These are phyloP conservation scores for Thalassoma bifasciatum DNA, from an alignment of 2,113 vertebrate genomes.

Conservation along the genomic window DNA sequence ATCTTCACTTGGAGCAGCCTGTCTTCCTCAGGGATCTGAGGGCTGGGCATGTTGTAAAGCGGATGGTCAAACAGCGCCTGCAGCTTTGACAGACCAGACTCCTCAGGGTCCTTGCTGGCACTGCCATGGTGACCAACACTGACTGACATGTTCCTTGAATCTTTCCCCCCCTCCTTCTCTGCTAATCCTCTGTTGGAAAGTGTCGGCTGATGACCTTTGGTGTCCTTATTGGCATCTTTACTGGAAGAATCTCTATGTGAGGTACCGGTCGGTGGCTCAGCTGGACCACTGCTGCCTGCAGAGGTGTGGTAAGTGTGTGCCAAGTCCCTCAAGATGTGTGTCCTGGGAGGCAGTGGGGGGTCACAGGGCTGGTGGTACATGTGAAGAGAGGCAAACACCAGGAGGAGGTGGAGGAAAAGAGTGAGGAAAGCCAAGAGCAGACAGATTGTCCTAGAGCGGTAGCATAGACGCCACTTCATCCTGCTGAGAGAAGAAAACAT, in stretches of 20 bases:
- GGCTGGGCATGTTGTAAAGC: constrained; percentile 79
- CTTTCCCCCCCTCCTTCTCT: not conserved
- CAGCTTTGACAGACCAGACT: constrained; percentile 75
- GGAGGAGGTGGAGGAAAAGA: constrained; percentile 79
- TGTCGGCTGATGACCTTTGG: not conserved
- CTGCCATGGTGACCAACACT: not conserved
- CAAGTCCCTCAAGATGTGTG: constrained; percentile 33
- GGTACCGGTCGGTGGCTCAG: constrained; percentile 11
- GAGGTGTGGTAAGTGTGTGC: constrained; percentile 22
- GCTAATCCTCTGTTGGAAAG: not conserved
- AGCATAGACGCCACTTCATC: constrained; percentile 70
- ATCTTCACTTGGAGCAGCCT: constrained; percentile 82
- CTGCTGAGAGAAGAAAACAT: constrained; percentile 27
- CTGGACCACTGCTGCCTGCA: not conserved
- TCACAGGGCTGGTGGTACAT: constrained; percentile 55
- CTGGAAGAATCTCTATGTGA: constrained; percentile 9
- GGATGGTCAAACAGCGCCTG: constrained; percentile 83
- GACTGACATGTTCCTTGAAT: accelerated
- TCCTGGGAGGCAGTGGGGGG: constrained; percentile 14
- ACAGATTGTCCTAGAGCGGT: constrained; percentile 79
- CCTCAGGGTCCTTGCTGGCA: not conserved
- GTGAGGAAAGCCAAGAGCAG: constrained; percentile 77
- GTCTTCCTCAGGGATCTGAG: constrained; percentile 78
- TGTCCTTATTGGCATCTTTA: constrained; percentile 14
- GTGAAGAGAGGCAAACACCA: constrained; percentile 71